phyloP scores from a whole-genome alignment of 2,888 invertebrate species.

The Dugesia japonica region DNA sequence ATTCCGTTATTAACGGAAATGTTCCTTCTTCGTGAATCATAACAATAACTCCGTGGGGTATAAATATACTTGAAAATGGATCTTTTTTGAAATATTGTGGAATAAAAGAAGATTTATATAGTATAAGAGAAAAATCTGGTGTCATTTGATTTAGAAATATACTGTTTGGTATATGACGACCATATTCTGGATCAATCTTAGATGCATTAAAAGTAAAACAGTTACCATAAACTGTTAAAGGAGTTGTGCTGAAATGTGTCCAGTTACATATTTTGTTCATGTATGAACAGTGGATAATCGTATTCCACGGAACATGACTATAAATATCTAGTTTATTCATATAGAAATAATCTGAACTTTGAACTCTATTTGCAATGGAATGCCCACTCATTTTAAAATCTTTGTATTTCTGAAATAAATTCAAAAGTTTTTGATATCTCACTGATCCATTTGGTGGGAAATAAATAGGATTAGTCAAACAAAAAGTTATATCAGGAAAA shows the following conservation, averaged over 20 bases:
- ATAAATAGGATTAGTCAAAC: slow-evolving; percentile 31
- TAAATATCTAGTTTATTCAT: slow-evolving; percentile 5
- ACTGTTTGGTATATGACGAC: neutral
- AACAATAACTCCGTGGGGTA: slow-evolving; percentile 10
- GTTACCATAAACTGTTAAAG: neutral
- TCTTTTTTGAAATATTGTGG: slow-evolving; percentile 16
- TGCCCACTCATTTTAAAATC: neutral
- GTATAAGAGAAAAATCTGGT: neutral
- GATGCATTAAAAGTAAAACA: slow-evolving; percentile 22
- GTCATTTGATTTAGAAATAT: neutral
- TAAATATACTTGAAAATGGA: neutral
- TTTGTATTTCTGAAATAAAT: neutral
- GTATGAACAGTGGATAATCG: neutral
- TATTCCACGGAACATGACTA: slow-evolving; percentile 20
- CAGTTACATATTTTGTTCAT: neutral
- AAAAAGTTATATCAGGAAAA: slow-evolving; percentile 33
- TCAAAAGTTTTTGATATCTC: neutral
- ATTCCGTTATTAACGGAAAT: slow-evolving; percentile 17
- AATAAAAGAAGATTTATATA: neutral
- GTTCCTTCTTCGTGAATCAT: slow-evolving; percentile 28
- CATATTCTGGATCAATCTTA: neutral
- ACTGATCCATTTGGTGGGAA: slow-evolving; percentile 31
- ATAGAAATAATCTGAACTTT: neutral
- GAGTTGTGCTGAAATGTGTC: neutral
- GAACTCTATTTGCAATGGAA: neutral